Conservation (phyloP, 2,888 invertebrate species). For the Lobophora halterata region DNA sequence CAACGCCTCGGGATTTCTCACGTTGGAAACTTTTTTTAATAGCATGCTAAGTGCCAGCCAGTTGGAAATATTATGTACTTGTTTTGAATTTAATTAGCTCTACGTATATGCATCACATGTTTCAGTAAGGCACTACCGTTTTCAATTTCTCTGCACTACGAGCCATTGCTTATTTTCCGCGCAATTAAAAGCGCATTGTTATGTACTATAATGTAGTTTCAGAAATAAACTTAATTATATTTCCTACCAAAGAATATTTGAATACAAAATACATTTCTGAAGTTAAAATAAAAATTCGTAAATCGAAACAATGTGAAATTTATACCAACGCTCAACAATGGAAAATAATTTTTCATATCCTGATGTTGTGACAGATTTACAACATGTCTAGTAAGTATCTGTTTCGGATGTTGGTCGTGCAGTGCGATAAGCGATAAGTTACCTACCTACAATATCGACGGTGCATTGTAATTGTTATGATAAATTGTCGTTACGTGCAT, state of each 20-base stretch:
- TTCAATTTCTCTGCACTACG: no score
- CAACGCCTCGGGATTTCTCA: conserved; percentile 54
- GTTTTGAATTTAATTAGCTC: conserved; percentile 7
- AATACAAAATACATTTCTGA: no score
- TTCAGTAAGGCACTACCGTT: no score
- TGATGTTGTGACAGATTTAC: conserved; percentile 10
- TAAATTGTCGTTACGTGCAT: conserved; percentile 17
- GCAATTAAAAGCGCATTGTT: no score
- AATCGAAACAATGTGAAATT: no score
- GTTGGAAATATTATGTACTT: conserved; percentile 19
- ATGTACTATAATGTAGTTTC: no score
- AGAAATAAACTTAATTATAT: no score
- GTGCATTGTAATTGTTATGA: conserved; percentile 22
- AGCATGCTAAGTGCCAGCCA: conserved; percentile 47
- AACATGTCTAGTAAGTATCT: conserved; percentile 3
- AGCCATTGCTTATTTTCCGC: no score
- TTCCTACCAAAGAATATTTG: no score
- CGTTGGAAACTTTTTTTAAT: conserved; percentile 54
- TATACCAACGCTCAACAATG: no score
- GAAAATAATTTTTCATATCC: conserved; percentile 1
- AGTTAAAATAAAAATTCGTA: no score
- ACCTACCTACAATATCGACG: conserved; percentile 9
- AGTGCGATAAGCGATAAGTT: conserved; percentile 6
- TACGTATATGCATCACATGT: no score
- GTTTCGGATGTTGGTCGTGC: conserved; percentile 8